These are phyloP conservation scores for Meloidogyne hapla DNA, from an alignment of 1,140 invertebrate species.

Conservation along the genomic window DNA sequence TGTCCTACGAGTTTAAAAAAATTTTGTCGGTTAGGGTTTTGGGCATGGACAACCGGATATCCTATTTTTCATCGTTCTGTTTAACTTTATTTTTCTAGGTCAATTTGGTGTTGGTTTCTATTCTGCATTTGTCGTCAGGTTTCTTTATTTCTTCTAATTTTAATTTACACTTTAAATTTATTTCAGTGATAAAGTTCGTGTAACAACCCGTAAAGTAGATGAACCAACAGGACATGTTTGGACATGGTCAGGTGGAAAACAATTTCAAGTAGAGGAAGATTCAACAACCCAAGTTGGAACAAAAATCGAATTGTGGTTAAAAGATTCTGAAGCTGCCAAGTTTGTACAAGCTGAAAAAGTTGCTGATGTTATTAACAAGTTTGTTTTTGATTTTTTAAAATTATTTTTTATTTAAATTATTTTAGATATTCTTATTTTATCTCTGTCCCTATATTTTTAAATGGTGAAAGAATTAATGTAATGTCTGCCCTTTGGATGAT, in stretches of 20 bases:
- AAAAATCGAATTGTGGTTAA: slow-evolving; percentile 86
- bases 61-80: too few species aligned
- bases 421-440: slow-evolving; percentile 87
- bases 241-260: slow-evolving; percentile 83
- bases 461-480: slow-evolving; percentile 80
- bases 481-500: slow-evolving; percentile 87
- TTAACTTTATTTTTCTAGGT: slow-evolving; percentile 67
- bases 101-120: slow-evolving; percentile 98
- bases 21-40: too few species aligned
- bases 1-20: too few species aligned
- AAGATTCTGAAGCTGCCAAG: slow-evolving; percentile 77
- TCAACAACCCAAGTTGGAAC: slow-evolving; percentile 82
- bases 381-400: background rate
- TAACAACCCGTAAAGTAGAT: slow-evolving; percentile 74
- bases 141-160: slow-evolving; percentile 59
- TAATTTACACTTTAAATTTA: background rate
- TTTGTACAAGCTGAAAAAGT: slow-evolving; percentile 83
- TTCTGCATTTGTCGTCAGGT: slow-evolving; percentile 87
- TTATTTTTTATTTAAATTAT: background rate
- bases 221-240: slow-evolving; percentile 75
- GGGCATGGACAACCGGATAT: too few species aligned
- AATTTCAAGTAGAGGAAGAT: slow-evolving; percentile 82
- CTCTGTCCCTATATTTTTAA: slow-evolving; percentile 84
- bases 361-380: slow-evolving; percentile 81
- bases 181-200: slow-evolving; percentile 78